These are phyloP conservation scores for Silurus glanis DNA, from an alignment of 2,113 vertebrate genomes.

Conservation along the genomic window DNA sequence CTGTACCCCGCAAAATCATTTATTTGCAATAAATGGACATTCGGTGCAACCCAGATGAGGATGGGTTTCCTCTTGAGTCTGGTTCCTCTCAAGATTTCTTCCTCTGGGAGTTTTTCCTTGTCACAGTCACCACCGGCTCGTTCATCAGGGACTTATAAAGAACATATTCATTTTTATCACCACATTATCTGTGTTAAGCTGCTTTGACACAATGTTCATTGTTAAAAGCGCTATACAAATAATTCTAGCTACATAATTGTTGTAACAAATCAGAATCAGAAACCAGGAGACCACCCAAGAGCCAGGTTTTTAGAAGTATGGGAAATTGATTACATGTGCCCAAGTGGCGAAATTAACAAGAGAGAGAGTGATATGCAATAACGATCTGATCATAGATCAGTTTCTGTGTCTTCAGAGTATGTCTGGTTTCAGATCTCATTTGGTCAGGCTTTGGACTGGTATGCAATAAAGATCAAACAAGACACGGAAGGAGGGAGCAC, in stretches of 20 bases:
- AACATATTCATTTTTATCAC: no score
- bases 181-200: no score
- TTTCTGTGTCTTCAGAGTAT: background rate
- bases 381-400: background rate
- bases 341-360: background rate
- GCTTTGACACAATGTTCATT: background rate
- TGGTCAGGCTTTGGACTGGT: background rate
- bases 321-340: no score
- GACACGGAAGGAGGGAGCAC: no score
- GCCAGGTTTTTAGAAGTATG: background rate
- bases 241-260: background rate
- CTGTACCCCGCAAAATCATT: no score
- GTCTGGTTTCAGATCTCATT: background rate
- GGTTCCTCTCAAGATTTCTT: no score
- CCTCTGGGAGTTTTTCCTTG: no score
- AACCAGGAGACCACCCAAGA: background rate
- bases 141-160: no score
- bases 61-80: no score
- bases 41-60: no score
- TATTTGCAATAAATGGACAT: no score
- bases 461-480: background rate
- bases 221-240: background rate
- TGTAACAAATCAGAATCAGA: background rate
- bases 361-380: background rate
- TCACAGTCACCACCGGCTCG: no score